Percentiles rank a stretch among this genome's conserved stretches.
Conservation (phyloP, 2,797 vertebrate genomes). For the Macrochelys suwanniensis region DNA sequence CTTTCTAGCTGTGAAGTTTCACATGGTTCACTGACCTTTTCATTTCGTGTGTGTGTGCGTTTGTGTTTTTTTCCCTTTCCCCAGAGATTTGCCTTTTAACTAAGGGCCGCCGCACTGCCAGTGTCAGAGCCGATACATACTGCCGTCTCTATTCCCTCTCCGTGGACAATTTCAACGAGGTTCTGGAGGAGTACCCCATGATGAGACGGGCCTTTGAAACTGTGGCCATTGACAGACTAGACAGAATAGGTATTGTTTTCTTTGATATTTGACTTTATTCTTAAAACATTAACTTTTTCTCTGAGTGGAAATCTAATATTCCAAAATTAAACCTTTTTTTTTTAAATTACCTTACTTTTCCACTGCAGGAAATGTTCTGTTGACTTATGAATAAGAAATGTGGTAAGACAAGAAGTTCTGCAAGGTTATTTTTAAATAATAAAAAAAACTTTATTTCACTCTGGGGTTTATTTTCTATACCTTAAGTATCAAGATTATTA, state of each 20-base stretch:
- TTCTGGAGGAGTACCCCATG: conserved; percentile 98
- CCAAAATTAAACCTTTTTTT: background rate
- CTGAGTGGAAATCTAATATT: background rate
- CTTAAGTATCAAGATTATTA: conserved; percentile 34
- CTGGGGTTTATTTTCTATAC: conserved; percentile 19
- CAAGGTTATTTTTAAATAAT: conserved; percentile 41
- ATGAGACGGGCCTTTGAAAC: conserved; percentile 98
- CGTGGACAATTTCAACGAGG: conserved; percentile 99
- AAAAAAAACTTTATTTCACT: fast-evolving
- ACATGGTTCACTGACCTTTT: conserved; percentile 2
- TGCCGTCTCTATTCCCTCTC: conserved; percentile 98
- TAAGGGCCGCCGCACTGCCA: conserved; percentile 96
- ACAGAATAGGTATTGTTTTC: conserved; percentile 93
- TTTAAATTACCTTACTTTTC: background rate
- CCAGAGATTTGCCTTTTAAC: conserved; percentile 97
- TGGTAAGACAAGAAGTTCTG: background rate
- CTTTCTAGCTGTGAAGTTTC: conserved; percentile 20
- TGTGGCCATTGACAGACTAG: conserved; percentile 94
- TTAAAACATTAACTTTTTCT: conserved; percentile 18
- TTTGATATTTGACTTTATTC: background rate
- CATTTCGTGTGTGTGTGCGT: background rate
- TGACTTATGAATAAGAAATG: conserved; percentile 42
- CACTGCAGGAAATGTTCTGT: background rate
- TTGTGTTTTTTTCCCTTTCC: conserved; percentile 42
- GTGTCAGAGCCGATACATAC: conserved; percentile 97